phyloP scores from a whole-genome alignment of 2,888 invertebrate genomes.

The Uloborus plumipes region DNA sequence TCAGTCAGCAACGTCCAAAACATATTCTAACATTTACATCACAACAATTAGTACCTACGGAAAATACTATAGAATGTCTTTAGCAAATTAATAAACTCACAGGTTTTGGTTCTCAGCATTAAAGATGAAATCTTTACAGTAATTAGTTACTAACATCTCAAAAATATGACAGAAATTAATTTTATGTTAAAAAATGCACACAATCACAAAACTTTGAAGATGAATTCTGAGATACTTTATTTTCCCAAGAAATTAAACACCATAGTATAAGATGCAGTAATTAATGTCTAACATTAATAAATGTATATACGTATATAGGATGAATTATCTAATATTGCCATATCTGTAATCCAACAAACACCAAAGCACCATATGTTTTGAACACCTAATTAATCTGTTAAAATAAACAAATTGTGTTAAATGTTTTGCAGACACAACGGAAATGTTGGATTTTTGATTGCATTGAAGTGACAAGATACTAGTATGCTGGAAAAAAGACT shows the following conservation, averaged over 20 bases:
- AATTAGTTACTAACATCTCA: too few species aligned
- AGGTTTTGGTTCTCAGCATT: slow-evolving; percentile 13
- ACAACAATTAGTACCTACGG: slow-evolving; percentile 52
- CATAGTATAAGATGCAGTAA: too few species aligned
- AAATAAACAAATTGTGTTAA: too few species aligned
- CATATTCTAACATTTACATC: slow-evolving; percentile 50
- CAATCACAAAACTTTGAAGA: slow-evolving; percentile 15
- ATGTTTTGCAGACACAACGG: too few species aligned
- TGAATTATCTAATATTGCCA: slow-evolving; percentile 38
- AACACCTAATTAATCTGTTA: background rate
- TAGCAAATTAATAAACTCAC: slow-evolving; percentile 30
- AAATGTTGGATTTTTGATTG: too few species aligned
- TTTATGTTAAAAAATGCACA: slow-evolving; percentile 30
- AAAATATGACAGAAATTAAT: too few species aligned
- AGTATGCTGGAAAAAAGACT: too few species aligned
- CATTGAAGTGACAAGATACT: too few species aligned
- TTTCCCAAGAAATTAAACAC: too few species aligned
- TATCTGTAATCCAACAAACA: slow-evolving; percentile 43
- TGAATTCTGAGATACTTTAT: background rate
- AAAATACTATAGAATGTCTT: slow-evolving; percentile 48
- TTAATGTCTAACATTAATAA: slow-evolving; percentile 10
- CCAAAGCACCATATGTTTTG: slow-evolving; percentile 49
- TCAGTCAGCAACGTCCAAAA: slow-evolving; percentile 22
- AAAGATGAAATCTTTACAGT: too few species aligned
- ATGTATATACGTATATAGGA: slow-evolving; percentile 34